Evolutionary conservation across 2,797 vertebrate species (phyloP).

Genomic region (Vireo griseus): DNA sequence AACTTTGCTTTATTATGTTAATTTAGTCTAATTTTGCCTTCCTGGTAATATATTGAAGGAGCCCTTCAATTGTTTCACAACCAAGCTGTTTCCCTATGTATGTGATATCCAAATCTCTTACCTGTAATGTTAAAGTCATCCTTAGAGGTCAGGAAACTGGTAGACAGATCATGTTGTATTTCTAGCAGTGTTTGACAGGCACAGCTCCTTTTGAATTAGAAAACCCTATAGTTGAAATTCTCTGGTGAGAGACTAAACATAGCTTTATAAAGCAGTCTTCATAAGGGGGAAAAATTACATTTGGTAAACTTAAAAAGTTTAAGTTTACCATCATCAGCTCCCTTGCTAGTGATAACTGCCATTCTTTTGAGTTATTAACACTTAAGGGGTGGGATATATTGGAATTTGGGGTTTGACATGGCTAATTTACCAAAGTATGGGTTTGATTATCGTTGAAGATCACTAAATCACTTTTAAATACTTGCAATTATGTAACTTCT

Average conservation of each 20-base stretch:
- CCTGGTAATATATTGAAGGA: not conserved
- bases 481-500: not conserved
- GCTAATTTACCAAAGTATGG: not conserved
- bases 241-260: not conserved
- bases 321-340: not conserved
- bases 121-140: not conserved
- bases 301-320: not conserved
- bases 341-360: not conserved
- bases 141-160: not conserved
- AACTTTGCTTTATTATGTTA: not conserved
- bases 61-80: not conserved
- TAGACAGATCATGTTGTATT: not conserved
- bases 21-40: not conserved
- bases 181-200: not conserved
- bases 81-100: rapidly evolving
- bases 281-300: not conserved
- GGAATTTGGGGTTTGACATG: not conserved
- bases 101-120: rapidly evolving
- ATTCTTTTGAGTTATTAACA: not conserved
- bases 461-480: not conserved
- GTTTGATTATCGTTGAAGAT: not conserved
- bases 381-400: not conserved
- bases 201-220: not conserved
- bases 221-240: not conserved
- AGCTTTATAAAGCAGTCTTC: not conserved